Evolutionary conservation across 2,113 vertebrate species (phyloP).

Genomic region (Larimichthys polyactis): DNA sequence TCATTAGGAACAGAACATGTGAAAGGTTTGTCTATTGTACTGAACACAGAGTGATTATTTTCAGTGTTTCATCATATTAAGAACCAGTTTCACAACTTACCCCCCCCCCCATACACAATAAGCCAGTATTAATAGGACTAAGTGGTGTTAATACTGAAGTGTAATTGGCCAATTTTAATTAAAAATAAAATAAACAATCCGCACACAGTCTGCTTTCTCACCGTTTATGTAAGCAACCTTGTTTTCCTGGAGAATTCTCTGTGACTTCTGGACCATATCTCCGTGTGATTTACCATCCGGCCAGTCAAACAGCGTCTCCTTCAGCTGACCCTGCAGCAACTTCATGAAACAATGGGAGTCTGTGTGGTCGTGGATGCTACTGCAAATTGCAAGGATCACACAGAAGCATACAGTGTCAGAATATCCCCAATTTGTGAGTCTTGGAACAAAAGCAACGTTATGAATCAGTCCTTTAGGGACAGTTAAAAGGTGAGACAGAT

Average conservation of each 20-base stretch:
- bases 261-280: slow-evolving; percentile 91
- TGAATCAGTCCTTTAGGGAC: background rate
- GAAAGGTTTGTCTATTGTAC: background rate
- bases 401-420: slow-evolving; percentile 35
- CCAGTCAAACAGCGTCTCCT: slow-evolving; percentile 95
- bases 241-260: slow-evolving; percentile 91
- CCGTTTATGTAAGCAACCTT: slow-evolving; percentile 97
- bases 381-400: slow-evolving; percentile 80
- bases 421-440: background rate
- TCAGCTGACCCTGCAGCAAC: slow-evolving; percentile 95
- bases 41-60: background rate
- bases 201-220: slow-evolving; percentile 74
- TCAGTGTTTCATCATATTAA: background rate
- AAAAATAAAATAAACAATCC: background rate
- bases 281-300: slow-evolving; percentile 87
- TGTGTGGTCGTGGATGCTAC: slow-evolving; percentile 98
- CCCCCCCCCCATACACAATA: background rate
- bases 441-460: background rate
- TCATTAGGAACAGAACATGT: background rate
- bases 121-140: background rate
- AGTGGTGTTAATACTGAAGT: background rate
- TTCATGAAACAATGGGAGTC: slow-evolving; percentile 99
- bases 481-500: background rate
- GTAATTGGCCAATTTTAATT: background rate
- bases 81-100: background rate